Base-by-base conservation (phyloP, 2,113 vertebrate species). In the Burhinus bistriatus region DNA sequence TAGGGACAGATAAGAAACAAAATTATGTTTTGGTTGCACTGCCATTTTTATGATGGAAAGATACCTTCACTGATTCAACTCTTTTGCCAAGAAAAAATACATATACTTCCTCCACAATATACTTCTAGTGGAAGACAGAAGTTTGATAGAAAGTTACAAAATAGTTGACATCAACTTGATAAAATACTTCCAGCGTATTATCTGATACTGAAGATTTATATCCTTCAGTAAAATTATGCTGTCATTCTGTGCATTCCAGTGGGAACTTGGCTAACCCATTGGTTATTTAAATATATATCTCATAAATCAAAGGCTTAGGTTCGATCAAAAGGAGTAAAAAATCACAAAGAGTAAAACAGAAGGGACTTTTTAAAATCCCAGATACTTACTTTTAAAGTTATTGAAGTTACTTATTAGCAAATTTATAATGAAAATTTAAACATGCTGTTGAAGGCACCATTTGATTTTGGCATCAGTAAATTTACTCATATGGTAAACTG, bases 231-330 rank as follows among this genome's bases (percentile, higher is more conserved):
- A 83, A 85, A 93, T 44, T 89, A 65, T 45, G 18, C 34, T 94
- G 58, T 77, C 62, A 71, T 11, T 86, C 64, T 62, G 34, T 57
- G 26, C 3, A 2, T 90, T 94, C 80, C 58, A 51, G 26, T 49
- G 45, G 77, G 79, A 89, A 85, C 54, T 36, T 73, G 54, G 62
- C 30, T 84, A 82, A 72, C 14, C 30, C 34, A 18, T 7, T 80
- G 69, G 34, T 77, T 93, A 90, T 84, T 96, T 93, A 90, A 90
- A 94, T 72, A 78, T 22, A 49, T 64, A 65, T 58, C 10, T 90
- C 57, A 93, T 90, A 92, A 93, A 93, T 93, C 84, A 95, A 77
- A 92, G 26, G 45, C 36, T 85, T 49, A 34, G 11, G 6, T 89
- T 95, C 5, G 3, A 93, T 81, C 38, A 92, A 94, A 96, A 73